Conservation (phyloP, 1,140 invertebrate species). For the Hycleus cichorii region DNA sequence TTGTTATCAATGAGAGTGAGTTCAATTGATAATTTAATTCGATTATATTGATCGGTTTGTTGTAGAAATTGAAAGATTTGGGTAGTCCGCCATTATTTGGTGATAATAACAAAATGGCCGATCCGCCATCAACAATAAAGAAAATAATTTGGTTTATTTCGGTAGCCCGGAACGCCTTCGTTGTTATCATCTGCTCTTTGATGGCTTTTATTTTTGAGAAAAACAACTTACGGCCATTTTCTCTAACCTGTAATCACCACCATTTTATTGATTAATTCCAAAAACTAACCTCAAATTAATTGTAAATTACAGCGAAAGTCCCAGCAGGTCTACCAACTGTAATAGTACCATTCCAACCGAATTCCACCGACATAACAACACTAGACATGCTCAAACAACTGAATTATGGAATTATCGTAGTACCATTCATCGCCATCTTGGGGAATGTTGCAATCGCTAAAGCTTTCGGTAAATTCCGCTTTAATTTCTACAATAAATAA, state of each 20-base stretch:
- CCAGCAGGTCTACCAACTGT: conserved; percentile 48
- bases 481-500: neutral
- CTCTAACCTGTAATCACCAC: conserved; percentile 25
- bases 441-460: conserved; percentile 83
- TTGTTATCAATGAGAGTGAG: conserved; percentile 57
- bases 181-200: conserved; percentile 60
- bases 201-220: conserved; percentile 49
- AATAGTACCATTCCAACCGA: conserved; percentile 40
- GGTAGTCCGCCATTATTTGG: conserved; percentile 20
- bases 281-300: neutral
- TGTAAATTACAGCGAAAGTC: conserved; percentile 41
- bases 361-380: conserved; percentile 45
- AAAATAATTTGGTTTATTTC: conserved; percentile 56
- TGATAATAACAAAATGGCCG: neutral
- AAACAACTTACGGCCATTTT: conserved; percentile 23
- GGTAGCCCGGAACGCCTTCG: conserved; percentile 67
- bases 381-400: conserved; percentile 54
- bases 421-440: conserved; percentile 70
- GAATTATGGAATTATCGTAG: conserved; percentile 59
- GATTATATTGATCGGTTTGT: conserved; percentile 12
- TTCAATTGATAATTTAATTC: conserved; percentile 23
- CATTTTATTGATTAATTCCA: neutral
- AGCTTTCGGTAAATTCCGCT: conserved; percentile 60
- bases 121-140: conserved; percentile 36
- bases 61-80: conserved; percentile 35